Percentiles rank a stretch among this genome's conserved stretches.
Conservation (phyloP, 2,113 vertebrate species). For the Poecile atricapillus region DNA sequence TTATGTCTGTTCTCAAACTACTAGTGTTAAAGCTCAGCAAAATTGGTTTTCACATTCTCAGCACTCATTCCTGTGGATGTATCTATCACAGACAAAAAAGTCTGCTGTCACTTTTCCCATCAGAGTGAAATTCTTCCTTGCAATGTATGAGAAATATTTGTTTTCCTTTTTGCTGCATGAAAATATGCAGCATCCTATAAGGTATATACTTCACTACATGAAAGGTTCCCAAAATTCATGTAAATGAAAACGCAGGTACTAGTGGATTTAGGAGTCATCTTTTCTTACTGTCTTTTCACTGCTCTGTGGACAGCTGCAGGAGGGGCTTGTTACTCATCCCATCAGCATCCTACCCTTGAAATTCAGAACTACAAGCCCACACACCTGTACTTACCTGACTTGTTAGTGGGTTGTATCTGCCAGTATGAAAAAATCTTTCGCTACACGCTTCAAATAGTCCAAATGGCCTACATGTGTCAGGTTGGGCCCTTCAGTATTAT, state of each 20-base stretch:
- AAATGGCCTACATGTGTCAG: not conserved
- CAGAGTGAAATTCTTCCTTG: not conserved
- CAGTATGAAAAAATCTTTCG: not conserved
- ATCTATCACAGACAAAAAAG: not conserved
- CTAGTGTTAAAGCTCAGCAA: not conserved
- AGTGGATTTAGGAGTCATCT: not conserved
- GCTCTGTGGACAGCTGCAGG: not conserved
- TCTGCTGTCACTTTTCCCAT: not conserved
- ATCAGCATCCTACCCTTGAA: not conserved
- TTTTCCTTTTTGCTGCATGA: not conserved
- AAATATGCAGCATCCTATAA: not conserved
- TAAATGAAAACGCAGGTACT: not conserved
- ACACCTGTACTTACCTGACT: not conserved
- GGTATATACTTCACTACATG: not conserved
- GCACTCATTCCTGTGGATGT: rapidly evolving
- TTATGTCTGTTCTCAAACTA: not conserved
- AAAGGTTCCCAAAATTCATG: not conserved
- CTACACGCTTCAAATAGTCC: rapidly evolving
- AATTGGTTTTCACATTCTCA: not conserved
- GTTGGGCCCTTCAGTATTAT: not conserved
- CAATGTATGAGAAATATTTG: not conserved
- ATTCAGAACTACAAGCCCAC: not conserved
- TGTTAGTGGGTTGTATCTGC: not conserved
- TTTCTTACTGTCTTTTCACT: not conserved
- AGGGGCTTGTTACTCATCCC: not conserved